These are phyloP conservation scores for Cephalopachus bancanus DNA, from an alignment of 2,797 vertebrate genomes.

Conservation along the genomic window DNA sequence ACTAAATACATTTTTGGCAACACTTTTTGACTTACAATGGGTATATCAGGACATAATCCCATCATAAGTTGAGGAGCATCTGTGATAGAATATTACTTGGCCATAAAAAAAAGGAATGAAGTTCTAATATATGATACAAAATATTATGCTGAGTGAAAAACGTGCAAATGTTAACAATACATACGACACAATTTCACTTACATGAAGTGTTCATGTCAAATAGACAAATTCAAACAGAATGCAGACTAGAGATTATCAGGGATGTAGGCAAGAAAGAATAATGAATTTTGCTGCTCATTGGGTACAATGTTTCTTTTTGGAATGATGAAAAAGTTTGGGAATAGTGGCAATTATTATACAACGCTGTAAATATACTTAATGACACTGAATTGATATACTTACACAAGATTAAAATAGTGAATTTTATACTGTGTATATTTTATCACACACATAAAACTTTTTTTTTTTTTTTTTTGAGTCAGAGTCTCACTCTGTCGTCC, in stretches of 20 bases:
- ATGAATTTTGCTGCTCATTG: neutral
- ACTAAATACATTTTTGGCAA: neutral
- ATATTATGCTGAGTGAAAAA: slow-evolving; percentile 20
- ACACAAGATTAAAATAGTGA: neutral
- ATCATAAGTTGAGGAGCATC: neutral
- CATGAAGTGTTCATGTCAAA: neutral
- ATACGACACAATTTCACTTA: neutral
- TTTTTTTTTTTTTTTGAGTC: no score
- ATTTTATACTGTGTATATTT: neutral
- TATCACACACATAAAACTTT: neutral
- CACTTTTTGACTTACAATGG: neutral
- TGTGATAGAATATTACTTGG: neutral
- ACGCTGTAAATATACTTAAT: neutral
- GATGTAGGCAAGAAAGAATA: neutral
- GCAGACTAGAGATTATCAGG: neutral
- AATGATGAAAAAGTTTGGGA: neutral
- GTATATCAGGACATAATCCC: neutral
- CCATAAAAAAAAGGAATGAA: neutral
- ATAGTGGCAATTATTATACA: neutral
- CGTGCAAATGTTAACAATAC: neutral
- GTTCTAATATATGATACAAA: neutral
- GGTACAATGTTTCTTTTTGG: no score
- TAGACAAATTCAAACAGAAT: neutral
- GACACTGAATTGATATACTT: neutral
- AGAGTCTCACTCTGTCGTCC: no score